Base-by-base conservation (phyloP, 1,140 invertebrate genomes). In the Eurytemora carolleeae region DNA sequence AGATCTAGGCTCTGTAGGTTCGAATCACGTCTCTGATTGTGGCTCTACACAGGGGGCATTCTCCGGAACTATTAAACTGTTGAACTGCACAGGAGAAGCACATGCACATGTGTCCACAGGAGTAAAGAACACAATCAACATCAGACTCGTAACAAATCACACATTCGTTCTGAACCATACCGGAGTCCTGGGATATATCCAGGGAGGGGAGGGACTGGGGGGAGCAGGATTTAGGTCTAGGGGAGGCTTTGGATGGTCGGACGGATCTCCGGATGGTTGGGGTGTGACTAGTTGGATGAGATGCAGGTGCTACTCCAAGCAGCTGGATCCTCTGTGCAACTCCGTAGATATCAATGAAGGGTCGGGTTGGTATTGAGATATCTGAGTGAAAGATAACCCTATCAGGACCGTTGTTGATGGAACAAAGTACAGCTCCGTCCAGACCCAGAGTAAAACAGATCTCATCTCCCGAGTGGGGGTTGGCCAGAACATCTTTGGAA, bases 101-200 rank as follows among this genome's bases (percentile, higher is more conserved):
- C 89, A 95, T 93, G 69, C 92, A 97, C 86, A 96, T 93, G 75
- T 96, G 91, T 31, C 92, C 91, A 72, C 92, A 97, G 75, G 86
- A 88, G 70, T 96, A 96, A 17, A 97, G 75, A n/a, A 94, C 91
- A 67, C 85, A 85, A 72, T 97, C 87, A 57, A 94, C 87, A 58
- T 80, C 79, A 66, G 87, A 80, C 70, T 95, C 91, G 69, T 88
- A 94, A 72, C 92, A 97, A 57, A 95, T 88, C 0, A 85, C 87
- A 73, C 91, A 97, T 69, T 95, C 90, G 31, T 44, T 63, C 66
- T 55, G 55, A 59, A 23, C 63, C 59, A n/a, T 64, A 44, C 7
- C 31, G n/a, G 31, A 44, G 31, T 44, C 31, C 7, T 44, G 31
- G 31, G 7, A 12, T 7, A 44, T 44, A n/a, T 44, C 31, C 31